A percentile compares a stretch with the other conserved stretches of the same genome.
Conservation (phyloP, 2,797 vertebrate species). For the Microcaecilia unicolor region DNA sequence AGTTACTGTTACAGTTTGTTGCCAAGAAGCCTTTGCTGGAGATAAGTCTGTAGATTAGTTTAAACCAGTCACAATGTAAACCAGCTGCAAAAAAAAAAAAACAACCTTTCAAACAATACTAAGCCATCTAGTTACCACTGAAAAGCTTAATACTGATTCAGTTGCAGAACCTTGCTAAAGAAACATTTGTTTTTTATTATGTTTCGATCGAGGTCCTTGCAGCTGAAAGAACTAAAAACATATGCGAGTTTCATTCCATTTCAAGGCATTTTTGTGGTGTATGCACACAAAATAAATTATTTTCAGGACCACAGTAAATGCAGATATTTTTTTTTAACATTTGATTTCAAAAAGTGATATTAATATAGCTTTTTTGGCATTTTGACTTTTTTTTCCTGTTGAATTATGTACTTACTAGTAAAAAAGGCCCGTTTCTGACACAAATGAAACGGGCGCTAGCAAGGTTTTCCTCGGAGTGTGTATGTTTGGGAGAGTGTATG, state of each 20-base stretch:
- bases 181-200: constrained; percentile 58
- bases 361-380: no score
- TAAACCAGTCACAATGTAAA: constrained; percentile 41
- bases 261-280: background rate
- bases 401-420: no score
- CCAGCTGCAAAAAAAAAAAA: constrained; percentile 41
- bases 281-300: background rate
- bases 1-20: constrained; percentile 8
- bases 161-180: constrained; percentile 31
- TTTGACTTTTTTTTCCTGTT: no score
- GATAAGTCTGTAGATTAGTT: constrained; percentile 31
- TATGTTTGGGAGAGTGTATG: no score
- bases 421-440: no score
- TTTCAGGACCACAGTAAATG: no score
- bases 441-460: no score
- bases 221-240: background rate
- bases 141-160: constrained; percentile 51
- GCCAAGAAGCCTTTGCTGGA: constrained; percentile 26
- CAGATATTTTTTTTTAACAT: no score
- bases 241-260: background rate
- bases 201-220: background rate
- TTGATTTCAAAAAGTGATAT: no score
- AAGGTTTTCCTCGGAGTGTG: no score
- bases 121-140: constrained; percentile 19
- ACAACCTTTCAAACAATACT: constrained; percentile 22